Base-by-base conservation (phyloP, 2,113 vertebrate genomes). In the Hippocampus abdominalis region DNA sequence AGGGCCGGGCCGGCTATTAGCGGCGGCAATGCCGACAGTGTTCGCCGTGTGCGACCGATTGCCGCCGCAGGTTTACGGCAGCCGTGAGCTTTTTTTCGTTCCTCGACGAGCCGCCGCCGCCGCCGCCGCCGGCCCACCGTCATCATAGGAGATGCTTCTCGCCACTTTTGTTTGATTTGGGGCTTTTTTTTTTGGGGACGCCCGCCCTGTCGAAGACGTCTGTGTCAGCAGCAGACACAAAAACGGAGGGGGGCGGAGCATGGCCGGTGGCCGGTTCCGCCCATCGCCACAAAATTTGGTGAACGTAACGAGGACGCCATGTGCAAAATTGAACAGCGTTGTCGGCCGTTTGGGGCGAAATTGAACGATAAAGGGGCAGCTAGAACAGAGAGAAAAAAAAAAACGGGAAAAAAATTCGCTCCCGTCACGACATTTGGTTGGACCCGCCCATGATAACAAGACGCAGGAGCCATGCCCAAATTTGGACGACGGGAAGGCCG, bases 31-130 rank as follows among this genome's bases (percentile, higher is more conserved):
- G 54, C 39, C 49, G 53, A 71, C 54, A 25, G 49, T 36, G 36
- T 63, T 54, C 62, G 48, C 57, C 49, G 25, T 61, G 48, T 59
- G 16, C 42, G 18, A 23, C 21, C 40, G 13, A 81, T 83, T 74
- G 49, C 2, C 69, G 64, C 69, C n/a, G 36, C 68, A 69, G 70
- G 64, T 84, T 81, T 48, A 51, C n/a, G 49, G 51, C 73, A 64
- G 73, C 57, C 36, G 54, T 53, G 44, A 48, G 62, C 67, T 64
- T 51, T 7, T 63, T 29, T 29, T 16, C 44, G 13, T 13, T 46
- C 44, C 44, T 13, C 12, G 3, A 11, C 10, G 40, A 42, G 40
- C 40, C 10, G 40, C 40, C 29, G 29, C 4, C 29, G 29, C 27
- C 27, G 27, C 27, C 10, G 40, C 40, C 29, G 29, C 4, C 29